phyloP scores from a whole-genome alignment of 2,888 invertebrate species.

The Ormyrus labotus region DNA sequence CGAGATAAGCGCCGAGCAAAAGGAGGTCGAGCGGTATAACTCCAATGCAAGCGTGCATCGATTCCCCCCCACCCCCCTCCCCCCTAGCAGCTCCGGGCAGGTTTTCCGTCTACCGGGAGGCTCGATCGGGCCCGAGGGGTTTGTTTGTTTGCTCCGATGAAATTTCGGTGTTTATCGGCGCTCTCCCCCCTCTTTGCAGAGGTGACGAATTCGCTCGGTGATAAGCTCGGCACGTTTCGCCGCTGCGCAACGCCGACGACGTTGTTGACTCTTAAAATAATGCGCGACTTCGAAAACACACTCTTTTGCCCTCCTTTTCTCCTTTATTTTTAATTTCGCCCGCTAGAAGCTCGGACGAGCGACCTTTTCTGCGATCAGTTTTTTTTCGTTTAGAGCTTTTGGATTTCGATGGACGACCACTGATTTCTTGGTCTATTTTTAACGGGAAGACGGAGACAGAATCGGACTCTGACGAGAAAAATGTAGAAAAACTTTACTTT shows the following conservation, averaged over 20 bases:
- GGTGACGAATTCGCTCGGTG: not conserved
- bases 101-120: not conserved
- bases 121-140: not conserved
- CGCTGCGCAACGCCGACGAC: not conserved
- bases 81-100: not conserved
- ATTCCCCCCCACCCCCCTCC: not conserved
- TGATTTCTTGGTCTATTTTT: too few species aligned
- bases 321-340: too few species aligned
- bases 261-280: constrained; percentile 9
- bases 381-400: too few species aligned
- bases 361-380: too few species aligned
- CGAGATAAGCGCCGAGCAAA: not conserved
- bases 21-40: constrained; percentile 16
- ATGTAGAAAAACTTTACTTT: too few species aligned
- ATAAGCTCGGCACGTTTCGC: constrained; percentile 6
- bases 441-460: too few species aligned
- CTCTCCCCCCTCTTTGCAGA: not conserved
- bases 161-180: not conserved
- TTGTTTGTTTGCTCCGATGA: not conserved
- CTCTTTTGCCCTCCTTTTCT: too few species aligned
- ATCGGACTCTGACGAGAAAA: too few species aligned
- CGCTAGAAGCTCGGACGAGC: too few species aligned
- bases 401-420: too few species aligned
- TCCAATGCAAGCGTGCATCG: not conserved
- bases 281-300: not conserved